Evolutionary conservation across 1,140 invertebrate species (phyloP).

Genomic region (Trichonephila clavipes): DNA sequence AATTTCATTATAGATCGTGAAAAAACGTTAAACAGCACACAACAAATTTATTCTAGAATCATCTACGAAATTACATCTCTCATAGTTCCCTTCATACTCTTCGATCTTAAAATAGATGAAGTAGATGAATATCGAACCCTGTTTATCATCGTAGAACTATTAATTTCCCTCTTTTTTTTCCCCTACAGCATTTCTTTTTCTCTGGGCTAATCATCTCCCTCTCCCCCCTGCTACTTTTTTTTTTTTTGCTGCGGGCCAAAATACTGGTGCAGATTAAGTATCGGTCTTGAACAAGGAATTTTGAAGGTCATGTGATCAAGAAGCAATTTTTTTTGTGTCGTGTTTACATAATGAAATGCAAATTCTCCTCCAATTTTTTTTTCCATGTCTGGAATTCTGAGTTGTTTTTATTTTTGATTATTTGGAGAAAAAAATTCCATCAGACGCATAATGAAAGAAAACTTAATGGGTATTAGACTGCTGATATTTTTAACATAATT

Average conservation of each 20-base stretch:
- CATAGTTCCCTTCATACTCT: not conserved
- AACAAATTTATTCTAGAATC: not conserved
- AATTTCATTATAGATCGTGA: too few relatives aligned
- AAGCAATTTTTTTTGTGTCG: not conserved
- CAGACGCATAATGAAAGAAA: not conserved
- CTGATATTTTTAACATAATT: not conserved
- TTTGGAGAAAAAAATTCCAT: not conserved
- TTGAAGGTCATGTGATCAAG: conserved; percentile 35
- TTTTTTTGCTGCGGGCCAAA: conserved; percentile 1
- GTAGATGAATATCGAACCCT: conserved; percentile 47
- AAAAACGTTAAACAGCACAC: too few relatives aligned
- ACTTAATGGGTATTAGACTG: not conserved
- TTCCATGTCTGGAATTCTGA: not conserved
- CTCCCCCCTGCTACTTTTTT: not conserved
- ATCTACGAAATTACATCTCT: not conserved
- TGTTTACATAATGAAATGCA: conserved; percentile 52
- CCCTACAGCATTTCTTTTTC: conserved; percentile 11
- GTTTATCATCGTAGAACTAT: conserved; percentile 58
- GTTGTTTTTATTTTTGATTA: conserved; percentile 33
- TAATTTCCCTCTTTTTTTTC: conserved; percentile 21
- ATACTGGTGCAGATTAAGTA: conserved; percentile 20
- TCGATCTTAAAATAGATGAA: conserved; percentile 47
- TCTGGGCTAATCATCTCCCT: not conserved
- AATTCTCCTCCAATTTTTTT: conserved; percentile 22
- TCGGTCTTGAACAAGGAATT: not conserved